Evolutionary conservation across 2,113 vertebrate species (phyloP).

Genomic region (Callipepla californica): DNA sequence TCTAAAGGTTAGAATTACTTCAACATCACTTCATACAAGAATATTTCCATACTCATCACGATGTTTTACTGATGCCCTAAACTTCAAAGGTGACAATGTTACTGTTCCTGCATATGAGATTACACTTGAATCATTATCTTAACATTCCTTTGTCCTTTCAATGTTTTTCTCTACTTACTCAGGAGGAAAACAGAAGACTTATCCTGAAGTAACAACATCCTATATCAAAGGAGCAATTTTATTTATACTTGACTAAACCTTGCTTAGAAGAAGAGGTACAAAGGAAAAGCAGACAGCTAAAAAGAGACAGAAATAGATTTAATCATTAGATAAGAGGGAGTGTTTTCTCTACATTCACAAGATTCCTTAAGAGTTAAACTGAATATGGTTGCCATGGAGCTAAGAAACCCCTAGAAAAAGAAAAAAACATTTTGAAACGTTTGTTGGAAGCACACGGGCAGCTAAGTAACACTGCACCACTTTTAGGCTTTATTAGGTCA

Average conservation of each 20-base stretch:
- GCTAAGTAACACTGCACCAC: slow-evolving; percentile 62
- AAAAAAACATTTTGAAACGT: slow-evolving; percentile 73
- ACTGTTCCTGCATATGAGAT: slow-evolving; percentile 4
- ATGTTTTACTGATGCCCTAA: neutral
- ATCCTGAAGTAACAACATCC: neutral
- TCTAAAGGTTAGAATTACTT: slow-evolving; percentile 23
- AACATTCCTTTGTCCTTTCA: neutral
- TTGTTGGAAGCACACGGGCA: slow-evolving; percentile 68
- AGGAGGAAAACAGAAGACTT: neutral
- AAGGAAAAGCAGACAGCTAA: neutral
- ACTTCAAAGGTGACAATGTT: neutral
- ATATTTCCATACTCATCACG: neutral
- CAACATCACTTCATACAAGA: neutral
- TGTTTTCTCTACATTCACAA: slow-evolving; percentile 36
- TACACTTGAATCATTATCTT: neutral
- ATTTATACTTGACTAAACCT: neutral
- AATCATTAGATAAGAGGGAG: slow-evolving; percentile 52
- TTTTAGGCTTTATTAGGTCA: slow-evolving; percentile 61
- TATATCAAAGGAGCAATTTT: neutral
- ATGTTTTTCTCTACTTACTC: neutral
- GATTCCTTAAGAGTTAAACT: slow-evolving; percentile 67
- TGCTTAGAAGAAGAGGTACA: neutral
- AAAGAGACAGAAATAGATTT: neutral
- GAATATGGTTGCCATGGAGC: slow-evolving; percentile 79
- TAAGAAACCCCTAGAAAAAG: slow-evolving; percentile 66